Evolutionary conservation across 1,140 invertebrate species (phyloP), one percentile per base, ranked within the genome.

Genomic region (Drosophila orosa): DNA sequence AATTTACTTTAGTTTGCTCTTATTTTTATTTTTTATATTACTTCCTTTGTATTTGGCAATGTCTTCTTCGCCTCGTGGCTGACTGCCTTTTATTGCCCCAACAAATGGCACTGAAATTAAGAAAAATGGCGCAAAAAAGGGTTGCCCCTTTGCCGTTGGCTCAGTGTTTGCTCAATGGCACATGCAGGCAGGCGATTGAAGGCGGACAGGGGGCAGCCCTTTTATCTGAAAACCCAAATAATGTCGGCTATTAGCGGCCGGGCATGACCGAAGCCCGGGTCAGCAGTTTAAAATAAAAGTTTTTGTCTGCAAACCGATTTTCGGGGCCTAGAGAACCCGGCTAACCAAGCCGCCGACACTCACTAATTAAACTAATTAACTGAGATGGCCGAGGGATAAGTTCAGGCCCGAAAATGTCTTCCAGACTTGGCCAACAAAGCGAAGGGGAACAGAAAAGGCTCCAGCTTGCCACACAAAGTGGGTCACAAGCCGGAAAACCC

Each of bases 321-420:
- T 33, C 17, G 13, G 45, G 17, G 62, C 60, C 44, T 35, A 80
- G 79, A 80, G 59, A 54, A 15, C 31, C 59, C 37, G 10, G 27
- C 22, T 19, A 69, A 57, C 67, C 67, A 27, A 71, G 65, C 66
- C 52, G 42, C 66, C 68, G 66, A 72, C 68, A 72, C 50, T 72
- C 66, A 71, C 82, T 86, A 86, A 86, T 85, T 85, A 71, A 87
- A 78, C 78, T 78, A 85, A 87, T 86, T 86, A 86, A 87, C 85
- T 75, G 57, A 61, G 54, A 72, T 72, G 68, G 66, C 33, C 66
- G 15, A 40, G 68, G 68, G 52, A 72, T 72, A 72, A 74, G 47
- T 62, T 74, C 5, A 27, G 15, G 15, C 24, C 39, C 35, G 1
- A 54, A 75, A 58, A 58, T 56, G 52, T 48, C 48, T 63, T 57